Percentiles rank a stretch among this genome's conserved stretches.
phyloP scores from a whole-genome alignment of 2,888 invertebrate species.

The Ryuthela nishihirai region DNA sequence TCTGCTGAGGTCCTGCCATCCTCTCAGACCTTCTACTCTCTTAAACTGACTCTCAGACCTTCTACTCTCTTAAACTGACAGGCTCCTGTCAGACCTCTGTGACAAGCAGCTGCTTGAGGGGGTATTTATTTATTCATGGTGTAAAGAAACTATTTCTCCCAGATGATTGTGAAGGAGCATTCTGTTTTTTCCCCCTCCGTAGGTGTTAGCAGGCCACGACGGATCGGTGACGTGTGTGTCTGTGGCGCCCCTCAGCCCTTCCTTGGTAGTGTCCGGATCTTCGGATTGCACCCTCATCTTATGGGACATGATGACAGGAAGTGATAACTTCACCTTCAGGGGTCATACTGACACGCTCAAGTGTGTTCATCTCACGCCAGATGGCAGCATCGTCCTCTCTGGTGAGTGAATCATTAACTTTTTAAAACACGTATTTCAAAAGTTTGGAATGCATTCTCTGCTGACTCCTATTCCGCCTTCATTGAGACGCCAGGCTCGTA shows the following conservation, averaged over 20 bases:
- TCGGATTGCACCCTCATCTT: conserved; percentile 81
- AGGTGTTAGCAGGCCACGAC: conserved; percentile 87
- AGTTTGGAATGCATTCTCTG: too few species aligned
- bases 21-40: too few species aligned
- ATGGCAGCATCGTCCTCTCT: conserved; percentile 52
- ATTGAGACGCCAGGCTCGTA: too few species aligned
- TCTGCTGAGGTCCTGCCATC: too few species aligned
- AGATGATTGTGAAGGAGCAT: background rate
- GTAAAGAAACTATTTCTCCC: background rate
- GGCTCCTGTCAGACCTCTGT: too few species aligned
- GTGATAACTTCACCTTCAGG: conserved; percentile 62
- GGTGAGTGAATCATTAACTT: conserved; percentile 50
- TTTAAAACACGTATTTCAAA: too few species aligned
- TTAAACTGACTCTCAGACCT: too few species aligned
- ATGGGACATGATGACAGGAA: conserved; percentile 83
- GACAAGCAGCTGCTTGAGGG: too few species aligned
- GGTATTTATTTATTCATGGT: too few species aligned
- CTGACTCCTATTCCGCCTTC: too few species aligned
- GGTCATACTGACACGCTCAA: conserved; percentile 51
- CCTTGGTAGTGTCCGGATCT: conserved; percentile 67
- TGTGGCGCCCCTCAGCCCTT: conserved; percentile 71
- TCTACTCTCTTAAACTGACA: too few species aligned
- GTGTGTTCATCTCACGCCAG: conserved; percentile 50
- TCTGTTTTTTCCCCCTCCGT: conserved; percentile 15
- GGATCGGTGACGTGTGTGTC: conserved; percentile 79